phyloP scores from a whole-genome alignment of 2,888 invertebrate species.

The Oligia fasciuncula region DNA sequence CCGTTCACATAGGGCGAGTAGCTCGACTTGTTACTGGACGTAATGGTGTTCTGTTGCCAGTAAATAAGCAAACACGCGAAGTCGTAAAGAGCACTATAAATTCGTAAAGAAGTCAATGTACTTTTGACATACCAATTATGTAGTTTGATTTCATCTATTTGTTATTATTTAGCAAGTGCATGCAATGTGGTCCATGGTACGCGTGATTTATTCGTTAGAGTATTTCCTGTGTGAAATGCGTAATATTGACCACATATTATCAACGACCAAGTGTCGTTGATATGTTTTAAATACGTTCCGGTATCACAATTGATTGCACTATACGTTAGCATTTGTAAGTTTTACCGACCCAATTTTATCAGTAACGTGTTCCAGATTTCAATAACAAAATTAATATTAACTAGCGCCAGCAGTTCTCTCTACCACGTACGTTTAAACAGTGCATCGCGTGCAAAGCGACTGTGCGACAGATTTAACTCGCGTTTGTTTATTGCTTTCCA shows the following conservation, averaged over 20 bases:
- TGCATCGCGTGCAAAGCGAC: constrained; percentile 48
- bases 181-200: neutral
- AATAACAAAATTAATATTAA: neutral
- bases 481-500: constrained; percentile 60
- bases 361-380: neutral
- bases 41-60: neutral
- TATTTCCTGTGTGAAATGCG: neutral
- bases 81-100: neutral
- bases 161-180: neutral
- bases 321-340: neutral
- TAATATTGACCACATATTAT: neutral
- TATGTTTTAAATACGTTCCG: too few relatives aligned
- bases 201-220: neutral
- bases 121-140: neutral
- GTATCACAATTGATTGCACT: neutral
- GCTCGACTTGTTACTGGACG: constrained; percentile 23
- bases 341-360: neutral
- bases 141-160: neutral
- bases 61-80: neutral
- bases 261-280: too few relatives aligned
- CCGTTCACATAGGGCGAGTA: constrained; percentile 42
- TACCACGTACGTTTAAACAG: neutral
- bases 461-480: constrained; percentile 67
- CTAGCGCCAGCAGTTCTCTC: neutral
- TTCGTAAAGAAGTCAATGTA: neutral